Conservation (phyloP, 2,888 invertebrate species). For the Chaetogeoica ovagalla region DNA sequence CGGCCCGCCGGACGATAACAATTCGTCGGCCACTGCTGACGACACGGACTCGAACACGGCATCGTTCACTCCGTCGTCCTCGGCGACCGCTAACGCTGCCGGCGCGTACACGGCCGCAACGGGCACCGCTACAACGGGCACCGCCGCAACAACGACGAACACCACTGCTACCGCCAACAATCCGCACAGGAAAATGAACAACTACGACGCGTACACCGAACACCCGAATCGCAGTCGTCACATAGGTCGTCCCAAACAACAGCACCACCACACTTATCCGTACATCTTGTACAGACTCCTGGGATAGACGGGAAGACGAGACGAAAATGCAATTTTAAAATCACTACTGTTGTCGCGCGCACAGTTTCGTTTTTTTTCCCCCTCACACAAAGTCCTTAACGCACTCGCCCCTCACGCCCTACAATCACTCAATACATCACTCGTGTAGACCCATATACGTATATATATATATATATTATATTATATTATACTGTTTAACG, state of each 20-base stretch:
- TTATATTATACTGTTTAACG: no score
- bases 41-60: neutral
- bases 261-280: slow-evolving; percentile 63
- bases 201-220: slow-evolving; percentile 55
- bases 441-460: no score
- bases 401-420: neutral
- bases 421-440: no score
- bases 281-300: slow-evolving; percentile 64
- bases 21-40: no score
- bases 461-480: no score
- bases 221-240: slow-evolving; percentile 63
- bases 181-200: neutral
- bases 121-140: neutral
- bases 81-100: neutral
- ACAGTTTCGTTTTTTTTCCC: neutral
- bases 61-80: neutral
- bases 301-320: slow-evolving; percentile 58
- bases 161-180: neutral
- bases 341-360: neutral
- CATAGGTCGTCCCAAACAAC: slow-evolving; percentile 62
- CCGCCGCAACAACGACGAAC: neutral
- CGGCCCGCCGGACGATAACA: no score
- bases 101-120: neutral
- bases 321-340: neutral
- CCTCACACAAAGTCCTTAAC: neutral